phyloP scores from a whole-genome alignment of 2,113 vertebrate genomes.

The Coregonus clupeaformis region DNA sequence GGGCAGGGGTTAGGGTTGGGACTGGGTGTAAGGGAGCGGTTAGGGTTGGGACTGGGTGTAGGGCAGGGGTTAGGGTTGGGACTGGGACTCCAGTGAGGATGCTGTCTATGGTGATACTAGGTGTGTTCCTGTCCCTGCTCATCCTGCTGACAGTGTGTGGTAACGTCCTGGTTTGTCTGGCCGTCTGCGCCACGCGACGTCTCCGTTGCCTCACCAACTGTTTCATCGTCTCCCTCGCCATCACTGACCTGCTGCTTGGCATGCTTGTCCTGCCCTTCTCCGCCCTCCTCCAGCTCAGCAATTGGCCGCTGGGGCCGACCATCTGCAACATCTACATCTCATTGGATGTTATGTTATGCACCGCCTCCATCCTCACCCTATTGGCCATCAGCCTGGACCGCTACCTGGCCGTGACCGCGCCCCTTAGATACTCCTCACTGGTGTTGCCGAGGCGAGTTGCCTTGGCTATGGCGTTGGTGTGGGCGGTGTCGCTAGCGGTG shows the following conservation, averaged over 20 bases:
- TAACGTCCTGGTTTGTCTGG: conserved; percentile 91
- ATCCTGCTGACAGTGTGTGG: conserved; percentile 84
- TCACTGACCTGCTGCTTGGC: conserved; percentile 89
- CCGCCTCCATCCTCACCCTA: conserved; percentile 95
- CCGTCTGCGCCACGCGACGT: conserved; percentile 81
- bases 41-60: background rate
- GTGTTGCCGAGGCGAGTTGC: conserved; percentile 79
- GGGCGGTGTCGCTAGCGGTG: conserved; percentile 86
- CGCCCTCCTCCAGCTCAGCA: conserved; percentile 77
- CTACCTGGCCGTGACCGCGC: conserved; percentile 87
- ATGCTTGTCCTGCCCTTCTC: conserved; percentile 92
- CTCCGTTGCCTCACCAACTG: conserved; percentile 93
- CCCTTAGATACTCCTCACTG: conserved; percentile 84
- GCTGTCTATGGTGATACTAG: conserved; percentile 69
- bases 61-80: background rate
- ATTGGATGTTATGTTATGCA: conserved; percentile 95
- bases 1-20: background rate
- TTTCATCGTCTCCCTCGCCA: conserved; percentile 90
- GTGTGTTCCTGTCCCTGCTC: conserved; percentile 72
- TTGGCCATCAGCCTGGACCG: conserved; percentile 93
- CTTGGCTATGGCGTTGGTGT: conserved; percentile 80
- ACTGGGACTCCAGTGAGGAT: conserved; percentile 35
- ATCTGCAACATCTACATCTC: conserved; percentile 93
- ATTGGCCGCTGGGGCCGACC: conserved; percentile 79
- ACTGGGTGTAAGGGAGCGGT: background rate